Evolutionary conservation across 92 coral and sea anemone species (phyloP).

Genomic region (Epizoanthus rinbou): DNA sequence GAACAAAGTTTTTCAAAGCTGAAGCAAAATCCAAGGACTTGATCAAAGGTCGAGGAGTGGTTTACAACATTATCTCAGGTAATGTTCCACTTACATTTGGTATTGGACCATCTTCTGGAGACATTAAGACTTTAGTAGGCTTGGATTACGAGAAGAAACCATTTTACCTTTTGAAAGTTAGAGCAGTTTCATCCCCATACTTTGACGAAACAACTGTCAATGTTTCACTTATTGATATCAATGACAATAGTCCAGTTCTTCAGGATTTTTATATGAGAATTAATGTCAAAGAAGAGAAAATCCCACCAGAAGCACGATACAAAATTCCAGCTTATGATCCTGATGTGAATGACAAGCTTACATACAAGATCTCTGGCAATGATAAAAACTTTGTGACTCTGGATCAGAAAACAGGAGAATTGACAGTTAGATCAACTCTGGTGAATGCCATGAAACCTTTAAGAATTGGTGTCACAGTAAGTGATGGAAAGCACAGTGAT

Average conservation of each 20-base stretch:
- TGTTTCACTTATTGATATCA: constrained; percentile 72
- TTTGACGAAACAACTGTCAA: constrained; percentile 73
- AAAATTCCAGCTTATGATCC: constrained; percentile 96
- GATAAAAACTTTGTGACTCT: constrained; percentile 73
- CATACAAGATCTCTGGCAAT: constrained; percentile 54
- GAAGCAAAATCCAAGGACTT: constrained; percentile 81
- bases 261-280: constrained; percentile 84
- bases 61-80: constrained; percentile 77
- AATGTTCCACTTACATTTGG: constrained; percentile 72
- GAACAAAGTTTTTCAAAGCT: constrained; percentile 62
- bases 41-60: constrained; percentile 54
- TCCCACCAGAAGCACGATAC: constrained; percentile 70
- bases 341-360: constrained; percentile 74
- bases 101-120: constrained; percentile 69
- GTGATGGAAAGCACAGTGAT: constrained; percentile 66
- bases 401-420: constrained; percentile 74
- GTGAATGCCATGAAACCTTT: constrained; percentile 67
- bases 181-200: constrained; percentile 75
- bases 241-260: constrained; percentile 85
- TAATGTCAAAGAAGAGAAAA: constrained; percentile 68
- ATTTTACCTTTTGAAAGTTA: constrained; percentile 70
- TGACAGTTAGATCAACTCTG: constrained; percentile 77
- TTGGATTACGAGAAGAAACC: constrained; percentile 87
- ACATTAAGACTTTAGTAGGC: constrained; percentile 59
- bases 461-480: constrained; percentile 63